These are phyloP conservation scores for Rana temporaria DNA, from an alignment of 2,113 vertebrate species.

Conservation along the genomic window DNA sequence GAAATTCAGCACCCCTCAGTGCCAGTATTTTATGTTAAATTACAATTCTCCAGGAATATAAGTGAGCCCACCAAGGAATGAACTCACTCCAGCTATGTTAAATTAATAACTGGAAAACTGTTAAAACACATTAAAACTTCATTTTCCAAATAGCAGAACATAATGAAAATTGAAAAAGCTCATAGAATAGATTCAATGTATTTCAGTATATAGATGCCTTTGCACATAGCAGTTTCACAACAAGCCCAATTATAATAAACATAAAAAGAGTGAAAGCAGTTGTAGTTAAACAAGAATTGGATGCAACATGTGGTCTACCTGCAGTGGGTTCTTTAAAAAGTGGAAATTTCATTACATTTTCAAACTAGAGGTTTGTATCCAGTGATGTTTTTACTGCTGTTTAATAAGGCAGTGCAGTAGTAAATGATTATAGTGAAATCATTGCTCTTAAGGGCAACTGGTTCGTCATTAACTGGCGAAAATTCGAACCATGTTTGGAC, in stretches of 20 bases:
- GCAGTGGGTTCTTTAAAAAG: slow-evolving; percentile 38
- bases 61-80: slow-evolving; percentile 64
- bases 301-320: slow-evolving; percentile 52
- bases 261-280: slow-evolving; percentile 60
- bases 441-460: no score
- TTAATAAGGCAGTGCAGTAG: no score
- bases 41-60: slow-evolving; percentile 66
- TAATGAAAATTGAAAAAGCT: slow-evolving; percentile 73
- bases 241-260: slow-evolving; percentile 62
- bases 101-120: slow-evolving; percentile 68
- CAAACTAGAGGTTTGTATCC: no score
- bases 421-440: no score
- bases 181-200: slow-evolving; percentile 70
- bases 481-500: no score
- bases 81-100: slow-evolving; percentile 65
- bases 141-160: slow-evolving; percentile 74
- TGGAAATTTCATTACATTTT: background rate
- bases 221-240: slow-evolving; percentile 63
- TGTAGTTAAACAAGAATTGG: slow-evolving; percentile 64
- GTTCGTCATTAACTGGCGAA: no score
- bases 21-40: slow-evolving; percentile 68
- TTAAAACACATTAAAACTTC: slow-evolving; percentile 77
- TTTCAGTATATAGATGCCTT: slow-evolving; percentile 63
- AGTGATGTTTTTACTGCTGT: no score
- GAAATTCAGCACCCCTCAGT: slow-evolving; percentile 64